Conservation (phyloP, 2,888 invertebrate species). For the Saturnia japonica region DNA sequence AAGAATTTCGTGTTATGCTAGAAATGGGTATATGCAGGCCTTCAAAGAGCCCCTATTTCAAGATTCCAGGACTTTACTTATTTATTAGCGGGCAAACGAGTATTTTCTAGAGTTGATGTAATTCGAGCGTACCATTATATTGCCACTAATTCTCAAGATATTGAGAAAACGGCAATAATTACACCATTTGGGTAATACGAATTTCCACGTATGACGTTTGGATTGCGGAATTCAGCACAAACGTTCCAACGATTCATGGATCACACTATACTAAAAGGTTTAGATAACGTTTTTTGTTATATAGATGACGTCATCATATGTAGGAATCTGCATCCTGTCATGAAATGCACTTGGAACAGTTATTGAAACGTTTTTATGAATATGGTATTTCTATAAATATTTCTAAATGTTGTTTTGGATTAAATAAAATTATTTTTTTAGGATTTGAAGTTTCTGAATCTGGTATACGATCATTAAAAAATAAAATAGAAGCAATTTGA, state of each 20-base stretch:
- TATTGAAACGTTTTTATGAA: slow-evolving; percentile 9
- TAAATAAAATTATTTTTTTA: slow-evolving; percentile 20
- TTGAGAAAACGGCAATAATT: slow-evolving; percentile 24
- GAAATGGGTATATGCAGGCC: slow-evolving; percentile 57
- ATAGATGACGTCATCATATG: slow-evolving; percentile 46
- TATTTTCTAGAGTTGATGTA: slow-evolving; percentile 19
- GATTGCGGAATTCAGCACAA: slow-evolving; percentile 24
- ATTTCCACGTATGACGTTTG: slow-evolving; percentile 21
- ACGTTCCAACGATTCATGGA: slow-evolving; percentile 32
- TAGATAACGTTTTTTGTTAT: slow-evolving; percentile 33
- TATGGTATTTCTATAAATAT: slow-evolving; percentile 20
- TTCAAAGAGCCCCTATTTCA: slow-evolving; percentile 41
- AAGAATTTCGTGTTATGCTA: slow-evolving; percentile 45
- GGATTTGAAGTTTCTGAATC: no score
- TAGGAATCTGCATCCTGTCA: slow-evolving; percentile 20
- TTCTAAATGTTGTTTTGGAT: slow-evolving; percentile 26
- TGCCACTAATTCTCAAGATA: slow-evolving; percentile 2
- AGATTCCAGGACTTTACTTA: slow-evolving; percentile 23
- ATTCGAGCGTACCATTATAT: slow-evolving; percentile 23
- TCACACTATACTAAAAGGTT: slow-evolving; percentile 23
- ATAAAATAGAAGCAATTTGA: slow-evolving; percentile 25
- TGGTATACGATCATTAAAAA: not conserved
- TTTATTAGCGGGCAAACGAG: slow-evolving; percentile 18
- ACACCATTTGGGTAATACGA: slow-evolving; percentile 11
- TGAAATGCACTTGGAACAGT: slow-evolving; percentile 10